Base-by-base conservation (phyloP, 2,113 vertebrate genomes). In the Stigmatopora nigra region DNA sequence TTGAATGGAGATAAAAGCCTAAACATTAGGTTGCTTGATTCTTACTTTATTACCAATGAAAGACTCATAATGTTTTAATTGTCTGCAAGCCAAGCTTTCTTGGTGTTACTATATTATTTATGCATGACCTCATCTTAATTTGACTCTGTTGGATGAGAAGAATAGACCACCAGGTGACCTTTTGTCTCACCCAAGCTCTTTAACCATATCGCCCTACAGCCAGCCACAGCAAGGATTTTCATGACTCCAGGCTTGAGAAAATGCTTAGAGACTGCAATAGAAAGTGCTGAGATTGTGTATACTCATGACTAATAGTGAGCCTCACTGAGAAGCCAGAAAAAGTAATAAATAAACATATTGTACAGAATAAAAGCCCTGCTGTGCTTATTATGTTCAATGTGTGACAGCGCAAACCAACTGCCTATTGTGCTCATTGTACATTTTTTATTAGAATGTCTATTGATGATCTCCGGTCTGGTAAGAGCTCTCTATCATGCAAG, bases 271-370 rank as follows among this genome's bases (percentile, higher is more conserved):
- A 38, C 20, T 5, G 5, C 1, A 49, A 62, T 58, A 72, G 65
- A 78, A 79, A 76, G 68, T 82, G 70, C 78, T 75, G 80, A 79
- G 53, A 56, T 61, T 72, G 59, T 61, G 63, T 64, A 71, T 63
- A 56, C 38, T 66, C 31, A 60, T 55, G 78, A 71, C 57, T 78
- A 79, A 77, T 65, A 47, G 45, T 56, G 63, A 76, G 63, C 64
- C 61, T 48, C 48, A 38, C 63, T 67, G 65, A 72, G 72, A 49
- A 71, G 73, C 60, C 72, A 38, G 52, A 60, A 76, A 71, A 59
- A 63, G 70, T 41, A 20, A 66, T 73, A 80, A 56, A 69, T 69
- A 71, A 74, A 63, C 66, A 86, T 74, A 69, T 63, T 25, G 62
- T 53, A 20, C 5, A 53, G 19, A 53, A 22, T 8, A 41, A 41